Base-by-base conservation (phyloP, 1,140 invertebrate species). In the Holotrichia oblita region DNA sequence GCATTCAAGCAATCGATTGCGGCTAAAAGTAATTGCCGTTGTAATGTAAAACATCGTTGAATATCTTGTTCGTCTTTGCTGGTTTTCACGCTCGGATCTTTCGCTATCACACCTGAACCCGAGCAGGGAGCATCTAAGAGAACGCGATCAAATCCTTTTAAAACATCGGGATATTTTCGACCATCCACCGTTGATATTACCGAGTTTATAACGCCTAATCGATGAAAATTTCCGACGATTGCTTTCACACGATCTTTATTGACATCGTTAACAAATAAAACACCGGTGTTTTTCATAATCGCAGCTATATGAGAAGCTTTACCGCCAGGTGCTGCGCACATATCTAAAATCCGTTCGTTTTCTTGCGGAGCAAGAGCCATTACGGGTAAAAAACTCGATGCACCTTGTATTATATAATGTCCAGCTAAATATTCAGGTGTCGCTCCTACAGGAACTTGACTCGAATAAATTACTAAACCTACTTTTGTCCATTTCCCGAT, bases 341-440 rank as follows among this genome's bases (percentile, higher is more conserved):
- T 96, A 87, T 99, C 99, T 17, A 99, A 89, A 80, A 99, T 93
- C 83, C 93, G 91, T 89, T 99, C 98, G 86, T 97, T 96, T 88
- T 98, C 96, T 89, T 98, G 96, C 0, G 99, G 98, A 0, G 96
- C 96, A 41, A 99, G 88, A 0, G 99, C 96, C 96, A 99, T 99
- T 0, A 99, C 98, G 3, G 96, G 97, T 20, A 99, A 87, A 83
- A 99, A 93, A 90, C 97, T 99, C 0, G 97, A 98, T 55, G 98
- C 98, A 12, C 98, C 99, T 89, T 99, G 99, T 77, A 99, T 90
- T 83, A 99, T 97, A 85, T 99, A 99, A 87, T 99, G 98, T 0
- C 99, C 99, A 77, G 97, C 97, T 76, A 99, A 89, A 89, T 99
- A 99, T 89, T 99, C 98, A 2, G 99, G 98, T 14, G 99, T 99